Conservation (phyloP, 2,797 vertebrate genomes). For the Lepus townsendii region DNA sequence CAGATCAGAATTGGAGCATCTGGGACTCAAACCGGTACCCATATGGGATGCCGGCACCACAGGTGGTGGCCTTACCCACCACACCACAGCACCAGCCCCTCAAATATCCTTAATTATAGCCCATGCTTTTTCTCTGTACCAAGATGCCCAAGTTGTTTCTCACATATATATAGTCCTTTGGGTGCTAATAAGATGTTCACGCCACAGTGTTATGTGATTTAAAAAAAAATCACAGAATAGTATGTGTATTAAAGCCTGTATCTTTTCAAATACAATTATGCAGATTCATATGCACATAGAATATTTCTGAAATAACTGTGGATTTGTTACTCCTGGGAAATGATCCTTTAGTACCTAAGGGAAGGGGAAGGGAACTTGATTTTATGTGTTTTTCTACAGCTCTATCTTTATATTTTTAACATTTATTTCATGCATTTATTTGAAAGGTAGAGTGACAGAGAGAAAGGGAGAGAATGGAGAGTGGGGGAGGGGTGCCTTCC, state of each 20-base stretch:
- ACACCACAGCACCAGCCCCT: too few species aligned
- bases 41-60: too few species aligned
- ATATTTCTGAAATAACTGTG: slow-evolving; percentile 60
- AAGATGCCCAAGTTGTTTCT: slow-evolving; percentile 3
- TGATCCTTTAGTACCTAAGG: background rate
- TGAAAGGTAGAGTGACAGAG: too few species aligned
- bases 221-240: slow-evolving; percentile 58
- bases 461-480: too few species aligned
- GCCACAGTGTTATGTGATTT: slow-evolving; percentile 47
- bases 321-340: background rate
- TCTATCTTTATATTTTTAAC: background rate
- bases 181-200: slow-evolving; percentile 68
- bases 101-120: slow-evolving; percentile 25
- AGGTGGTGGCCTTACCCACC: too few species aligned
- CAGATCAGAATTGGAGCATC: too few species aligned
- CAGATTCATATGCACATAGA: slow-evolving; percentile 36
- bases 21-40: too few species aligned
- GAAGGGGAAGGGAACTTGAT: background rate
- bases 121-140: background rate
- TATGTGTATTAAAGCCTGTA: slow-evolving; percentile 60
- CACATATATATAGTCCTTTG: slow-evolving; percentile 8
- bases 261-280: slow-evolving; percentile 72
- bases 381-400: background rate
- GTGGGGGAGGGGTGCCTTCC: too few species aligned
- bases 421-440: too few species aligned